Percentiles rank a stretch among this genome's conserved stretches.
phyloP scores from a whole-genome alignment of 2,113 vertebrate species.

The Ranitomeya imitator region DNA sequence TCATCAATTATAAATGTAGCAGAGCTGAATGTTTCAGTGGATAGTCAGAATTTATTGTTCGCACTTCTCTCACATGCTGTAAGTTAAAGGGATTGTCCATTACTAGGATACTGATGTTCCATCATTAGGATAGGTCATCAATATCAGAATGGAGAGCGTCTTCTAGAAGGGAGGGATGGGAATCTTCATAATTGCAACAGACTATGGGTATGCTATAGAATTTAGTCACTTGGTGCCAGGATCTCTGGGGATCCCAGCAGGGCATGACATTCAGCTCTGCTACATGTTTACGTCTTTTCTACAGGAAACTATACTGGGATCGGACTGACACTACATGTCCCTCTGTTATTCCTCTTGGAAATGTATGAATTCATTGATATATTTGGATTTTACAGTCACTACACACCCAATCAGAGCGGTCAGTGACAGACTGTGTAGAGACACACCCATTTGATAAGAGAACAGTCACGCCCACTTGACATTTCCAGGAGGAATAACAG shows the following conservation, averaged over 20 bases:
- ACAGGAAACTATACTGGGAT: neutral
- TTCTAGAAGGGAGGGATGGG: neutral
- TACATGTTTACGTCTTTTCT: neutral
- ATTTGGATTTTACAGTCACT: too few relatives aligned
- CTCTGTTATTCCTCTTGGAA: too few relatives aligned
- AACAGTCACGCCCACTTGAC: too few relatives aligned
- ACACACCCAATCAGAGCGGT: too few relatives aligned
- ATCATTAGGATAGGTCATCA: neutral
- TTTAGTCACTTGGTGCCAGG: neutral
- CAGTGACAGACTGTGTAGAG: too few relatives aligned
- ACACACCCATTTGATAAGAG: too few relatives aligned
- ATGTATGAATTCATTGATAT: too few relatives aligned
- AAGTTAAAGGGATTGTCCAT: too few relatives aligned
- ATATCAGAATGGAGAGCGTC: neutral
- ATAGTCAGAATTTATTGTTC: neutral
- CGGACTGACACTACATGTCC: neutral
- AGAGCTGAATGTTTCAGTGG: neutral
- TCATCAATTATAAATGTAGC: neutral
- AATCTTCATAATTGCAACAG: neutral
- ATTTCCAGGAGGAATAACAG: too few relatives aligned
- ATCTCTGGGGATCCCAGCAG: neutral
- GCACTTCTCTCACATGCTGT: neutral
- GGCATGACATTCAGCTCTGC: neutral
- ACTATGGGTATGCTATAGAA: neutral
- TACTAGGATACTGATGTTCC: neutral